phyloP scores from a whole-genome alignment of 2,113 vertebrate species.

The Leptobrachium leishanense region DNA sequence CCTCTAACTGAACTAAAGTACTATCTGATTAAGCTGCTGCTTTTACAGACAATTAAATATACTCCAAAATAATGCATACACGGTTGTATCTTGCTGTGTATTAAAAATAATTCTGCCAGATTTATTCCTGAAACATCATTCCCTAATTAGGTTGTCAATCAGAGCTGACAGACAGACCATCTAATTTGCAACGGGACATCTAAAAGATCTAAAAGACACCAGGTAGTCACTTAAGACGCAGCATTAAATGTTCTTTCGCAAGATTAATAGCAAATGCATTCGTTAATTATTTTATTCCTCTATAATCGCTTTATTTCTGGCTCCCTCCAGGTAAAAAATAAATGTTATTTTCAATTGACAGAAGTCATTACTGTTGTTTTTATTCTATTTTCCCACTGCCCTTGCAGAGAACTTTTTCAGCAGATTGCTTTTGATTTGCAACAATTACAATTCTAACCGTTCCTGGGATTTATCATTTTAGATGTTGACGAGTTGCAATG shows the following conservation, averaged over 20 bases:
- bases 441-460: background rate
- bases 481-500: constrained; percentile 4
- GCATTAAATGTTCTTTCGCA: background rate
- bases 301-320: background rate
- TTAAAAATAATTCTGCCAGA: no score
- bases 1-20: no score
- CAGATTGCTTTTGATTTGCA: background rate
- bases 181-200: background rate
- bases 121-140: background rate
- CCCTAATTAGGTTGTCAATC: background rate
- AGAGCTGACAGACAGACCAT: background rate
- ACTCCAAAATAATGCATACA: no score
- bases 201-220: background rate
- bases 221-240: background rate
- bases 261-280: background rate
- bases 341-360: background rate
- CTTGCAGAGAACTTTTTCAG: background rate
- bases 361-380: background rate
- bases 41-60: no score
- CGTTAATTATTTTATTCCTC: background rate
- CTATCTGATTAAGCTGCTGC: no score
- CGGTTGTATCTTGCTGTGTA: no score
- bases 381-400: background rate
- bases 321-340: background rate
- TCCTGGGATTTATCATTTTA: background rate